Evolutionary conservation across 2,797 vertebrate species (phyloP).

Genomic region (Perodicticus potto): DNA sequence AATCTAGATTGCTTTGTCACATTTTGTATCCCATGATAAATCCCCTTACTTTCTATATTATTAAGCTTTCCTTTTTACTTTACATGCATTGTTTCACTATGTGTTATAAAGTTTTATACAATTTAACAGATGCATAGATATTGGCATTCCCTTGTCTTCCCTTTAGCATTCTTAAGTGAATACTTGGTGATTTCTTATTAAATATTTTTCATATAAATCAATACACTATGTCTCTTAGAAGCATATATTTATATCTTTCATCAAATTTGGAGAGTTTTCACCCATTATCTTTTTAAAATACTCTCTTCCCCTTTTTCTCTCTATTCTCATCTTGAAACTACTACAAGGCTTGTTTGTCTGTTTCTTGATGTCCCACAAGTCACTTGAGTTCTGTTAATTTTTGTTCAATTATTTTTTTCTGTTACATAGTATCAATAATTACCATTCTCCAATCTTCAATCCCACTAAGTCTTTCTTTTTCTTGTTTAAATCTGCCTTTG

Average conservation of each 20-base stretch:
- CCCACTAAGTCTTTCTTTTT: neutral
- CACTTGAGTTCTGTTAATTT: neutral
- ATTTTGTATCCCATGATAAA: neutral
- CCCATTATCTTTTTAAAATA: neutral
- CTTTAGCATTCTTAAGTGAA: neutral
- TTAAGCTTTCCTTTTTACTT: neutral
- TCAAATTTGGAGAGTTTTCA: neutral
- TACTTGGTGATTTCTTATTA: neutral
- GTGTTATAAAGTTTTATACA: neutral
- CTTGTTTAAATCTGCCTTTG: neutral
- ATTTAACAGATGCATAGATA: neutral
- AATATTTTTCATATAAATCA: conserved; percentile 10
- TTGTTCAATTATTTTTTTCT: neutral
- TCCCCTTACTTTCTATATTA: neutral
- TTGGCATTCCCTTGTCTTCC: neutral
- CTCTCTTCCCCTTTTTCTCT: neutral
- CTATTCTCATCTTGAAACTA: neutral
- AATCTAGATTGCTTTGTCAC: neutral
- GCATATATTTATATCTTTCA: neutral
- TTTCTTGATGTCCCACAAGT: neutral
- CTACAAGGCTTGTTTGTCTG: neutral
- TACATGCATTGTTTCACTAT: neutral
- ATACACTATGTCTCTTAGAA: neutral
- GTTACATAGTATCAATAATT: neutral
- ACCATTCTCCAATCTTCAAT: neutral